These are phyloP conservation scores for Nothocercus nigrocapillus DNA, from an alignment of 2,113 vertebrate species.

Conservation along the genomic window DNA sequence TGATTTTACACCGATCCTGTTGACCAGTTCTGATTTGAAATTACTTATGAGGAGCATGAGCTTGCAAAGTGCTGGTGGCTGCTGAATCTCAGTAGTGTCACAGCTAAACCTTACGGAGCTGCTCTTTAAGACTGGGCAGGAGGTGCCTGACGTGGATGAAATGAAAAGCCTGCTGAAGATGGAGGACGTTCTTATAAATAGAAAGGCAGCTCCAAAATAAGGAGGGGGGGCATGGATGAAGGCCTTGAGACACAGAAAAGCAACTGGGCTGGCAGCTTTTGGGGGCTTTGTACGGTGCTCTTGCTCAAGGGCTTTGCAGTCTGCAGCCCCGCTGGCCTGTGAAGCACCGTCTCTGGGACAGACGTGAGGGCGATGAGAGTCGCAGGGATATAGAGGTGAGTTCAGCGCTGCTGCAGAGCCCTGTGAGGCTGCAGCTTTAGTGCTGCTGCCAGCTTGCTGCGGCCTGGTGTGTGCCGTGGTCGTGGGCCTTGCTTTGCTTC, in stretches of 20 bases:
- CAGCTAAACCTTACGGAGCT: not conserved
- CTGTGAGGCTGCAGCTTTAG: not conserved
- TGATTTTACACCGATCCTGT: accelerated
- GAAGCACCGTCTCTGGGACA: not conserved
- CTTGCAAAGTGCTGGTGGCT: not conserved
- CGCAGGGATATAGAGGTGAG: not conserved
- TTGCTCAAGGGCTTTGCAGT: accelerated
- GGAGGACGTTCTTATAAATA: not conserved
- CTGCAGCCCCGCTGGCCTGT: not conserved
- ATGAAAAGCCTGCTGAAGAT: not conserved
- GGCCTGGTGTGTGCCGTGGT: accelerated
- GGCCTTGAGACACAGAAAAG: not conserved
- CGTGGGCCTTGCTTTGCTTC: accelerated
- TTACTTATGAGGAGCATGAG: not conserved
- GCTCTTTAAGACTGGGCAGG: not conserved
- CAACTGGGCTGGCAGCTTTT: accelerated
- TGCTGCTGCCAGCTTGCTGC: not conserved
- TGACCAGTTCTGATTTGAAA: not conserved
- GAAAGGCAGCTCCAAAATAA: not conserved
- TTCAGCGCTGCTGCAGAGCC: not conserved
- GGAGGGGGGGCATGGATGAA: not conserved
- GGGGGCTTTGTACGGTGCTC: not conserved
- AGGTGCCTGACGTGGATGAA: not conserved
- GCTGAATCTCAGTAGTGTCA: not conserved
- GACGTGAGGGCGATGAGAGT: accelerated